Evolutionary conservation across 2,888 invertebrate species (phyloP), one percentile per base, ranked within the genome.

Genomic region (Pandemis cinnamomeana): DNA sequence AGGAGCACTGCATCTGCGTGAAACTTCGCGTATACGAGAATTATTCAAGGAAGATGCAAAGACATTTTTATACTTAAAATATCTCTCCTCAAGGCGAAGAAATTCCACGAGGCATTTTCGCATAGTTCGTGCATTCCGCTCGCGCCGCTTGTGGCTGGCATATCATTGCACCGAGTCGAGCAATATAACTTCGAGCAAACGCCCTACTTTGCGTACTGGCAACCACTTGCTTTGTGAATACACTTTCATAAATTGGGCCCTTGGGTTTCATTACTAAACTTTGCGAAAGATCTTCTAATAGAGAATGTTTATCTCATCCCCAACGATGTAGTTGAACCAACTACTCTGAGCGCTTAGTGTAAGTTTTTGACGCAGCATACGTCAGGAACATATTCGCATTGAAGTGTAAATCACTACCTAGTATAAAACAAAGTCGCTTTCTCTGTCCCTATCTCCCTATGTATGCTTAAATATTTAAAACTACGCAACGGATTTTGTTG

Each of bases 61-160:
- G 83, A 84, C 78, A 82, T 85, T 87, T 86, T 86, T 84, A 83
- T 82, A 80, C 78, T 85, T 83, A 83, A 86, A 87, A 87, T 86
- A 87, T 86, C 82, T 82, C 36, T 73, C 79, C 75, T 77, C 75
- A 76, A 80, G 81, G 81, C 83, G 83, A 81, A 82, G 85, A 85
- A 81, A 87, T 86, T 84, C 84, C 82, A 44, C 63, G 63, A 78
- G 83, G 80, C 84, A 83, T 84, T 86, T 82, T 80, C 79, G 82
- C 84, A 86, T 87, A 86, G 86, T 84, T 85, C 79, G 83, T 83
- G 83, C 83, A 87, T 88, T 85, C 87, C 86, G 78, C 79, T 61
- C 71, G 53, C 13, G 80, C 79, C 80, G 82, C 81, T 81, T 82
- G 84, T 81, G 85, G 85, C 81, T 83, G 81, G 84, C 86, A 82